These are phyloP conservation scores for Metaphire vulgaris DNA, from an alignment of 1,140 invertebrate species.

Conservation along the genomic window DNA sequence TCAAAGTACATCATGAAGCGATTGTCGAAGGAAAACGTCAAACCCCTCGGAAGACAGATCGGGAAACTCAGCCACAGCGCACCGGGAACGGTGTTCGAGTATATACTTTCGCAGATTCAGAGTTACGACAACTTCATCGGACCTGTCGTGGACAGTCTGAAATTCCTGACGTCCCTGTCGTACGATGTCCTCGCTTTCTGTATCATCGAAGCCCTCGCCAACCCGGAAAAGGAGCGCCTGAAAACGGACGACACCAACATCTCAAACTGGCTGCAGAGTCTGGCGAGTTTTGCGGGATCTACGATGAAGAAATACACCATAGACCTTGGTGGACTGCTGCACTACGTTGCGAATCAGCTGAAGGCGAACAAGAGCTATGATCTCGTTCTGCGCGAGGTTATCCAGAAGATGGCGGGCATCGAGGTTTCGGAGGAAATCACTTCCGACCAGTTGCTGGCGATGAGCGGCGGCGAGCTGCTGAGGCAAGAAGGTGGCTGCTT, in stretches of 20 bases:
- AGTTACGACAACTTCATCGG: conserved; percentile 92
- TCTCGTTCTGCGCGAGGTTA: conserved; percentile 92
- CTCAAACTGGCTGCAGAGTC: conserved; percentile 83
- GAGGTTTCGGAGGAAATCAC: conserved; percentile 96
- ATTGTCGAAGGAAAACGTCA: conserved; percentile 96
- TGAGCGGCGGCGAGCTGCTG: conserved; percentile 90
- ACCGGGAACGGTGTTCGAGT: conserved; percentile 91
- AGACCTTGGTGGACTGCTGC: conserved; percentile 86
- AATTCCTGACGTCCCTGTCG: conserved; percentile 89
- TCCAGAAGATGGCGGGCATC: conserved; percentile 98
- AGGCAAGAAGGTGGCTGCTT: conserved; percentile 93
- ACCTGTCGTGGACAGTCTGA: conserved; percentile 94
- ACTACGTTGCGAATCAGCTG: conserved; percentile 94
- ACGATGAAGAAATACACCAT: conserved; percentile 97
- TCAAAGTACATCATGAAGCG: conserved; percentile 96
- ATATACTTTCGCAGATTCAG: conserved; percentile 84
- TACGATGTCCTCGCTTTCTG: conserved; percentile 95
- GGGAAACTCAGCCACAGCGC: conserved; percentile 95
- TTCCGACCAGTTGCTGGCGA: conserved; percentile 86
- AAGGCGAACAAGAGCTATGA: conserved; percentile 94
- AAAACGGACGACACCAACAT: conserved; percentile 90
- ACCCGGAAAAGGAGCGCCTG: conserved; percentile 61
- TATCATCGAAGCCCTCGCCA: conserved; percentile 81
- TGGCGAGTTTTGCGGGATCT: conserved; percentile 87
- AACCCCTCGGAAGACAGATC: conserved; percentile 86